phyloP scores from a whole-genome alignment of 2,113 vertebrate species.

The Tychaedon coryphoeus region DNA sequence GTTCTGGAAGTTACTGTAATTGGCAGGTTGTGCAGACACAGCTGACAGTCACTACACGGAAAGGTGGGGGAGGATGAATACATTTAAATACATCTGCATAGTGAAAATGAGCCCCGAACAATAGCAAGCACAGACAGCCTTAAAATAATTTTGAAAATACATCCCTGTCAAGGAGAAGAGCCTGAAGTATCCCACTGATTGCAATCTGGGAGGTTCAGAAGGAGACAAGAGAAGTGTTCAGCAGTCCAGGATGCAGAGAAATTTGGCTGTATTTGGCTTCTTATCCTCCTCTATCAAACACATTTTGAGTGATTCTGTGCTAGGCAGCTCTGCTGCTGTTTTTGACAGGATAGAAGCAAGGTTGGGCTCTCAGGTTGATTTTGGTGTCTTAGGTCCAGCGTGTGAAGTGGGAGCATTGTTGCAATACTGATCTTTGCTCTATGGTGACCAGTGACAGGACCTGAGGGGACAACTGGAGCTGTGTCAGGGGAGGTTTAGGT shows the following conservation, averaged over 20 bases:
- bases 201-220: neutral
- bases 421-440: neutral
- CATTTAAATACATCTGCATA: slow-evolving; percentile 45
- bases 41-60: neutral
- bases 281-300: neutral
- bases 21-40: slow-evolving; percentile 18
- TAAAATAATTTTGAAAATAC: neutral
- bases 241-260: neutral
- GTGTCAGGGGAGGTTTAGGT: too few species aligned
- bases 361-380: neutral
- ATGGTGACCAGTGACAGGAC: neutral
- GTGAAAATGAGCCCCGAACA: neutral
- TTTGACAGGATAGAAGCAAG: neutral
- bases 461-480: neutral
- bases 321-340: neutral
- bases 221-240: neutral
- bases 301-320: neutral
- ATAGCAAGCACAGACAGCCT: neutral
- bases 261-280: neutral
- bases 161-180: neutral
- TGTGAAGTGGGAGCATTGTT: neutral
- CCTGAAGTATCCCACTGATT: neutral
- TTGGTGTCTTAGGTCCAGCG: neutral
- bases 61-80: neutral
- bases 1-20: slow-evolving; percentile 7